phyloP scores from a whole-genome alignment of 2,888 invertebrate species.

The Cremastinae sp. region DNA sequence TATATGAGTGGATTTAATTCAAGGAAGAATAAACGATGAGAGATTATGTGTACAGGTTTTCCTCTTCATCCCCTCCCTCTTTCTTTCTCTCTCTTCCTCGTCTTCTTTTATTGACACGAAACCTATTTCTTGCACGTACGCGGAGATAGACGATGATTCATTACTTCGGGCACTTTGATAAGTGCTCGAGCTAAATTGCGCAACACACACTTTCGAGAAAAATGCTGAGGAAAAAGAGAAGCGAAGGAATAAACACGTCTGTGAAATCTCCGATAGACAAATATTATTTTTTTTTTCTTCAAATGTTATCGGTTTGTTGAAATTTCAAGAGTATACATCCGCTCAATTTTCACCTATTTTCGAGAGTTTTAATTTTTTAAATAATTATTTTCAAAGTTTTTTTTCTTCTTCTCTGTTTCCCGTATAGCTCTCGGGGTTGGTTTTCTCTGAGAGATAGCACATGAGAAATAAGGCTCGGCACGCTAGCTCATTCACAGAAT shows the following conservation, averaged over 20 bases:
- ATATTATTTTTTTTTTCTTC: slow-evolving; percentile 4
- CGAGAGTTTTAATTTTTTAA: too few species aligned
- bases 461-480: slow-evolving; percentile 31
- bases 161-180: slow-evolving; percentile 14
- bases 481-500: slow-evolving; percentile 62
- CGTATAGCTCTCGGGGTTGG: too few species aligned
- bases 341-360: too few species aligned
- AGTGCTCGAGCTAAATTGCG: slow-evolving; percentile 24
- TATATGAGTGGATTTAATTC: slow-evolving; percentile 28
- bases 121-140: slow-evolving; percentile 25
- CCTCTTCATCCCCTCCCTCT: background rate
- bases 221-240: slow-evolving; percentile 27
- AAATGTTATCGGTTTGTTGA: slow-evolving; percentile 28
- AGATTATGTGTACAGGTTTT: slow-evolving; percentile 30
- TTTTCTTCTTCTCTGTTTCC: background rate
- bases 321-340: slow-evolving; percentile 26
- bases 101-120: slow-evolving; percentile 32
- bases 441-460: too few species aligned
- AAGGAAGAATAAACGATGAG: slow-evolving; percentile 47
- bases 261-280: background rate
- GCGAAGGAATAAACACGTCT: slow-evolving; percentile 14
- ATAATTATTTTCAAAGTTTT: too few species aligned
- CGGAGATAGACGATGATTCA: slow-evolving; percentile 48
- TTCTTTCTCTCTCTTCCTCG: background rate
- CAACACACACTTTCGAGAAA: slow-evolving; percentile 39